Base-by-base conservation (phyloP, 2,113 vertebrate genomes). In the Dasypus novemcinctus region DNA sequence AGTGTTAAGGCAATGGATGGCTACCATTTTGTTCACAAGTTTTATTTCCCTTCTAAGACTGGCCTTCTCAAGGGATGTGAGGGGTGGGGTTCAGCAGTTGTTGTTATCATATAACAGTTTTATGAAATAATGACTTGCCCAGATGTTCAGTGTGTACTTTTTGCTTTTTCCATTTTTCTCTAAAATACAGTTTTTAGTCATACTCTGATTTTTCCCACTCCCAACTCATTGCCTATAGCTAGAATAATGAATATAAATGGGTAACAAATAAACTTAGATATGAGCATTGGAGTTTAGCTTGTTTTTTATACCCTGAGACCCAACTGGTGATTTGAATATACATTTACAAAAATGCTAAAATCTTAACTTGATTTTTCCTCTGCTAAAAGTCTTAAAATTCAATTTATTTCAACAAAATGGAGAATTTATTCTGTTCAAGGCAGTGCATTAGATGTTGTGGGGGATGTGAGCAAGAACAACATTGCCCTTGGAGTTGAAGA, bases 171-270 rank as follows among this genome's bases (percentile, higher is more conserved):
- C 7, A 41, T 81, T 96, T 93, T 89, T 61, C 41, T 66, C 57
- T 36, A 59, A 89, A 90, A 57, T 38, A 57, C 3, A 13, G 15
- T 81, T 57, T 71, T 61, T 2, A 38, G 9, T 59, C 74, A 68
- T 18, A 49, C 23, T 54, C 20, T 31, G 33, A 21, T 27, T 2
- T 69, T 46, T 21, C 7, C 27, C 54, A 72, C 29, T 33, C 11
- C 33, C 11, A 36, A 20, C 23, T 29, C 52, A 59, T 54, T 66
- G 31, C n/a, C 33, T 75, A 6, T 20, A 69, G 36, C 43, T 85
- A 68, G n/a, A 57, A 82, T 79, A 81, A 88, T 96, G 52, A 59
- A 43, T 74, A 78, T 33, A 95, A 87, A 85, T 90, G 36, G 23
- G 29, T 63, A 87, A 90, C 29, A 94, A 75, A 54, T 66, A 54